Conservation (phyloP, 2,797 vertebrate genomes). For the Schizothorax lantsangensis region DNA sequence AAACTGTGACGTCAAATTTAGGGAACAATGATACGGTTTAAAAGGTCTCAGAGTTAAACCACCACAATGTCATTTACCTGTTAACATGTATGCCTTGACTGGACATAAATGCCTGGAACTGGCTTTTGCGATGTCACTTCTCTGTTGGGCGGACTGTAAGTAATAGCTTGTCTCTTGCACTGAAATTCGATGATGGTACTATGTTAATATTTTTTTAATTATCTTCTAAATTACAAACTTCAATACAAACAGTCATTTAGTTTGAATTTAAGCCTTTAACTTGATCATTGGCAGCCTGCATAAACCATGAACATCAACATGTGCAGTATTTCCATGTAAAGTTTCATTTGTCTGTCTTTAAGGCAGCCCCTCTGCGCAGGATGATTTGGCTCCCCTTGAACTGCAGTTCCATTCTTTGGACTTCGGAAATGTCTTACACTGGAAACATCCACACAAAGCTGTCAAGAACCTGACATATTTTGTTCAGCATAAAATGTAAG, state of each 20-base stretch:
- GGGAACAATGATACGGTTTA: neutral
- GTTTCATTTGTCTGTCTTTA: slow-evolving; percentile 26
- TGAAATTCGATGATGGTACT: neutral
- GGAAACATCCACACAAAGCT: slow-evolving; percentile 63
- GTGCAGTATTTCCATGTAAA: neutral
- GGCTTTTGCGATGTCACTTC: slow-evolving; percentile 24
- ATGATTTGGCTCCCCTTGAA: slow-evolving; percentile 55
- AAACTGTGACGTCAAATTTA: neutral
- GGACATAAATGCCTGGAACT: slow-evolving; percentile 39
- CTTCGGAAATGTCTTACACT: slow-evolving; percentile 74
- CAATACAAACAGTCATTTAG: neutral
- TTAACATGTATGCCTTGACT: slow-evolving; percentile 48
- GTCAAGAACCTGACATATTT: slow-evolving; percentile 64
- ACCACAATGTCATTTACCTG: slow-evolving; percentile 15
- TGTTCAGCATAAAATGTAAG: slow-evolving; percentile 84
- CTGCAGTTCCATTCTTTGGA: slow-evolving; percentile 76
- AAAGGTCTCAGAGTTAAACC: slow-evolving; percentile 17
- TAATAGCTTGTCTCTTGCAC: slow-evolving; percentile 12
- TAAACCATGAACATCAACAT: neutral
- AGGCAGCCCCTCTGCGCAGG: slow-evolving; percentile 59
- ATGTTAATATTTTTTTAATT: neutral
- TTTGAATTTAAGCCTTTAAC: neutral
- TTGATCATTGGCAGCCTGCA: neutral
- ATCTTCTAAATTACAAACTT: neutral
- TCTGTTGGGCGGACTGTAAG: slow-evolving; percentile 51